Evolutionary conservation across 2,113 vertebrate genomes (phyloP).

Genomic region (Menidia beryllina): DNA sequence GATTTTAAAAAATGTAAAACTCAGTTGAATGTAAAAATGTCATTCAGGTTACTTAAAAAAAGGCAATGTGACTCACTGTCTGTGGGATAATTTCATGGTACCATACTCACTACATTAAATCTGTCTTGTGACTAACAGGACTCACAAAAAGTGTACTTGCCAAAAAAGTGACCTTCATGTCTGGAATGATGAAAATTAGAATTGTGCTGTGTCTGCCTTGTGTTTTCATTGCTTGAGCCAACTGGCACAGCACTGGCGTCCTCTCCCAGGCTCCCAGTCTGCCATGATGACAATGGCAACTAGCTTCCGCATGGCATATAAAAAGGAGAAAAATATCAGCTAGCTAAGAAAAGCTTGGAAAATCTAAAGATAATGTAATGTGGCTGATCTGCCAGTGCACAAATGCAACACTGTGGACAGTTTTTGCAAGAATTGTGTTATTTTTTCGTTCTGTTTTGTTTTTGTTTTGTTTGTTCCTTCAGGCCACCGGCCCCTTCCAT

Average conservation of each 20-base stretch:
- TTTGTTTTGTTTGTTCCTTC: too few relatives aligned
- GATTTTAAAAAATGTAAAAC: too few relatives aligned
- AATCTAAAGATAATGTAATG: slow-evolving; percentile 57
- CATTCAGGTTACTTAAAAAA: not conserved
- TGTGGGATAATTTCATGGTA: not conserved
- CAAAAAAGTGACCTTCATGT: slow-evolving; percentile 78
- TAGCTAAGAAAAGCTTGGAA: slow-evolving; percentile 70
- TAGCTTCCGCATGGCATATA: slow-evolving; percentile 73
- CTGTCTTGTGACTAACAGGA: slow-evolving; percentile 57
- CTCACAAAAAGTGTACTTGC: slow-evolving; percentile 55
- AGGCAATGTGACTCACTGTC: not conserved
- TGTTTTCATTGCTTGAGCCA: slow-evolving; percentile 81
- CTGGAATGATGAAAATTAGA: slow-evolving; percentile 80
- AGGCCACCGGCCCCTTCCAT: slow-evolving; percentile 22
- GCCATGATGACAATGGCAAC: slow-evolving; percentile 80
- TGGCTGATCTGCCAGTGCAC: slow-evolving; percentile 37
- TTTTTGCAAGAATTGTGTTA: slow-evolving; percentile 4
- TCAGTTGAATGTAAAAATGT: not conserved
- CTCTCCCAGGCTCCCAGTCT: slow-evolving; percentile 78
- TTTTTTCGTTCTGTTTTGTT: too few relatives aligned
- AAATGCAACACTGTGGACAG: slow-evolving; percentile 21
- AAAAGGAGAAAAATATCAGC: slow-evolving; percentile 73
- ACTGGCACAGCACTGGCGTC: slow-evolving; percentile 77
- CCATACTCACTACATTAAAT: slow-evolving; percentile 33
- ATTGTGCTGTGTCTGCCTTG: slow-evolving; percentile 79